These are phyloP conservation scores for Ginglymostoma cirratum DNA, from an alignment of 2,113 vertebrate species.

Conservation along the genomic window DNA sequence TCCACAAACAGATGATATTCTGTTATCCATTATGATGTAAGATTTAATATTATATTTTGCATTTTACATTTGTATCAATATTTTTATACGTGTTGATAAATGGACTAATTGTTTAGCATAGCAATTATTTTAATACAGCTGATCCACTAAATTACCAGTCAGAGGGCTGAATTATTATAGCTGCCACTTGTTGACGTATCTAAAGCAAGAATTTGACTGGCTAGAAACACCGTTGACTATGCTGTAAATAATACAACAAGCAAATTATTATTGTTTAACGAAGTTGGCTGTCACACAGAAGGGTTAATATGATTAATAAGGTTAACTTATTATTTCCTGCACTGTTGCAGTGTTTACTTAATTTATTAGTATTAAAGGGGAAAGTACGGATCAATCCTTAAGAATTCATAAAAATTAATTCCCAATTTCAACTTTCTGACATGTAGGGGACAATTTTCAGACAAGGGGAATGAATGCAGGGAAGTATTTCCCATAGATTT, in stretches of 20 bases:
- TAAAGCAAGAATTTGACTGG: neutral
- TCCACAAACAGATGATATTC: neutral
- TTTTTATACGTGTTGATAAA: neutral
- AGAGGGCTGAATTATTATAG: constrained; percentile 3
- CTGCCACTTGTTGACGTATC: neutral
- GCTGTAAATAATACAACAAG: neutral
- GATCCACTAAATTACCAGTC: neutral
- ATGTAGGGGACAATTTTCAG: too few species aligned
- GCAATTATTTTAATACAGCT: neutral
- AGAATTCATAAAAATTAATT: neutral
- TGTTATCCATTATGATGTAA: neutral
- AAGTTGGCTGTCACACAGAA: neutral
- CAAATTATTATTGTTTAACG: neutral
- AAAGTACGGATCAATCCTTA: neutral
- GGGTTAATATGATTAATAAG: neutral
- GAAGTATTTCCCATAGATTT: neutral
- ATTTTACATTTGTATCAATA: neutral
- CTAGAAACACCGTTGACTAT: neutral
- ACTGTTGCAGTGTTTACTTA: too few species aligned
- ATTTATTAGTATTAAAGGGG: neutral
- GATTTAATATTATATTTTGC: neutral
- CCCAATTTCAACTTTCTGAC: neutral
- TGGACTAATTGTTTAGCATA: neutral
- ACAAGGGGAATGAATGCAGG: neutral
- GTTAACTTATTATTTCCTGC: neutral